A percentile compares a stretch with the other conserved stretches of the same genome.
These are phyloP conservation scores for Apostichopus parvimensis DNA, from an alignment of 35 echinoderm and acorn worm genomes.

Conservation along the genomic window DNA sequence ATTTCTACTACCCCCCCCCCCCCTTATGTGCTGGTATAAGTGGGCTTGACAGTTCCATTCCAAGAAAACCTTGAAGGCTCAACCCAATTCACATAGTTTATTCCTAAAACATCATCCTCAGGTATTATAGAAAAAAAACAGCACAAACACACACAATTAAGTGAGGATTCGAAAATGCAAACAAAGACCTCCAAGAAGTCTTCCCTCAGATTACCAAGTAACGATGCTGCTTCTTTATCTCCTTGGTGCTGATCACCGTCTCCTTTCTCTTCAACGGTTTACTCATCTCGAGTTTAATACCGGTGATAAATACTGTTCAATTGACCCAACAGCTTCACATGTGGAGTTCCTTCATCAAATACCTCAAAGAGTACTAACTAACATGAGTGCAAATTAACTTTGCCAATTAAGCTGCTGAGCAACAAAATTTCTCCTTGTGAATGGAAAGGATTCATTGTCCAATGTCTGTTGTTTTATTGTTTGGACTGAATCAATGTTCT, in stretches of 20 bases:
- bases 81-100: too few relatives aligned
- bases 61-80: too few relatives aligned
- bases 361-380: not conserved
- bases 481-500: too few relatives aligned
- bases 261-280: constrained; percentile 16
- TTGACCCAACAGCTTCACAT: not conserved
- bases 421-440: not conserved
- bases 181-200: not conserved
- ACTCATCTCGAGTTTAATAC: constrained; percentile 3
- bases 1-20: too few relatives aligned
- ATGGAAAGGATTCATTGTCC: too few relatives aligned
- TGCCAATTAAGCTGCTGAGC: not conserved
- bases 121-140: not conserved
- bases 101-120: not conserved
- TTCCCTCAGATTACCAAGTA: constrained; percentile 1
- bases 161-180: not conserved
- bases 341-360: not conserved
- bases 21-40: too few relatives aligned
- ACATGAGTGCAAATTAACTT: not conserved
- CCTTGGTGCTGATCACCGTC: constrained; percentile 22
- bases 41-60: too few relatives aligned
- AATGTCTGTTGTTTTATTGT: too few relatives aligned
- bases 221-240: constrained; percentile 15
- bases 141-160: not conserved
- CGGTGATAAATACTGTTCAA: not conserved